Base-by-base conservation (phyloP, 2,113 vertebrate genomes). In the Pagrus major region DNA sequence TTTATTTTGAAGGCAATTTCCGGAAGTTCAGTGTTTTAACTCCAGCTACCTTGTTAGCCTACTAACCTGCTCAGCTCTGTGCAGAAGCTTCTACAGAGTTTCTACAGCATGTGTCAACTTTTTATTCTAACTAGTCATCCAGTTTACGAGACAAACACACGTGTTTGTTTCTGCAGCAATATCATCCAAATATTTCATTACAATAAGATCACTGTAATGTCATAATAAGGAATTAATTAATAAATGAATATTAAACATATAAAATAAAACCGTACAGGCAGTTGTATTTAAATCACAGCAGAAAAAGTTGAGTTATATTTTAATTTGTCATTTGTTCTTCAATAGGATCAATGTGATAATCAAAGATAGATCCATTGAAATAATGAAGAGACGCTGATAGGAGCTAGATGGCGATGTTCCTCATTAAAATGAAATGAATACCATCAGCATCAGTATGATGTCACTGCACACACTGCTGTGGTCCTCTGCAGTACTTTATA, bases 401-500 rank as follows among this genome's bases (percentile, higher is more conserved):
- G 3, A 47, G 61, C 60, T 60, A 72, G 67, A 37, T 68, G 81
- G 81, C 81, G 81, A 46, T 68, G 55, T 68, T 72, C 15, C 46
- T 73, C 68, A 23, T 35, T 18, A 37, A 52, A 21, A 18, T 7
- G 4, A 56, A 7, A 39, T 29, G 3, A 44, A 46, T 15, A 9
- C 16, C 54, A 9, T n/a, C 65, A 65, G 49, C 0, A 20, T 31
- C 39, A 64, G 71, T 1, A 51, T 47, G 59, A 72, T 25, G 68
- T 80, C 77, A 71, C 23, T 16, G 33, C 47, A n/a, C n/a, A n/a
- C 16, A 14, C 9, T 16, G 11, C 37, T 15, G 49, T 12, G 47
- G n/a, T 51, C 23, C 47, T 54, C 35, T 35, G 29, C 47, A 63
- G 44, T 51, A 25, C 21, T 42, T 42, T 15, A 15, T 15, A 15